Percentiles rank a stretch among this genome's conserved stretches.
Conservation (phyloP, 2,797 vertebrate genomes). For the Monodelphis domestica region DNA sequence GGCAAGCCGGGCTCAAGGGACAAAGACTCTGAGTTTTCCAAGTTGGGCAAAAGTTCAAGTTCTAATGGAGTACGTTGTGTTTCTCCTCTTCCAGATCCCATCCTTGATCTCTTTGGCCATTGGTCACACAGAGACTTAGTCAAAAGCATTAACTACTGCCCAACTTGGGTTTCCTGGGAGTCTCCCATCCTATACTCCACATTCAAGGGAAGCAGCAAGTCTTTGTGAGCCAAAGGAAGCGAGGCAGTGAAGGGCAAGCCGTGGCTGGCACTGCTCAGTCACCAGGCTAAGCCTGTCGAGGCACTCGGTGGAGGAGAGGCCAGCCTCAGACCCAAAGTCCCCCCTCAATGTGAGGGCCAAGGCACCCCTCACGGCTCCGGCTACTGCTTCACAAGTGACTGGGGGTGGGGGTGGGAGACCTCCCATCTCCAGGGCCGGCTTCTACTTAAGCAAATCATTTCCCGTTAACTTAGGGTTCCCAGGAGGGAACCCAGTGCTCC, state of each 20-base stretch:
- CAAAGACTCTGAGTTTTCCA: background rate
- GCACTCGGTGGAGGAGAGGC: background rate
- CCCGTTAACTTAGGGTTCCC: too few species aligned
- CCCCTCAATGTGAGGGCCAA: too few species aligned
- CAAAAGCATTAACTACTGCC: background rate
- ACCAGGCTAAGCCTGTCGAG: conserved; percentile 45
- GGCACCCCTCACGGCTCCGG: background rate
- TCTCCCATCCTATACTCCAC: background rate
- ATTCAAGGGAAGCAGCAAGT: background rate
- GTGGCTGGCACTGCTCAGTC: conserved; percentile 23
- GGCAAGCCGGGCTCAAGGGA: too few species aligned
- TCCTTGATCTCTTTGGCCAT: background rate
- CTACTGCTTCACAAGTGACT: too few species aligned
- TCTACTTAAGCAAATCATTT: too few species aligned
- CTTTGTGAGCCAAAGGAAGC: background rate
- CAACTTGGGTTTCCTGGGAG: background rate
- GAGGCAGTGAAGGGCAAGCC: background rate
- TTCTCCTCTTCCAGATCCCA: background rate
- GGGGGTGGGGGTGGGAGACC: too few species aligned
- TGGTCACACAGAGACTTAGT: background rate
- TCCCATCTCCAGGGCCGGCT: too few species aligned
- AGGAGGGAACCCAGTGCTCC: too few species aligned
- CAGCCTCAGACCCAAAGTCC: background rate
- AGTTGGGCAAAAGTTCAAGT: background rate
- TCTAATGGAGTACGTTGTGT: too few species aligned